Conservation (phyloP, 2,797 vertebrate genomes). For the Chiroxiphia lanceolata region DNA sequence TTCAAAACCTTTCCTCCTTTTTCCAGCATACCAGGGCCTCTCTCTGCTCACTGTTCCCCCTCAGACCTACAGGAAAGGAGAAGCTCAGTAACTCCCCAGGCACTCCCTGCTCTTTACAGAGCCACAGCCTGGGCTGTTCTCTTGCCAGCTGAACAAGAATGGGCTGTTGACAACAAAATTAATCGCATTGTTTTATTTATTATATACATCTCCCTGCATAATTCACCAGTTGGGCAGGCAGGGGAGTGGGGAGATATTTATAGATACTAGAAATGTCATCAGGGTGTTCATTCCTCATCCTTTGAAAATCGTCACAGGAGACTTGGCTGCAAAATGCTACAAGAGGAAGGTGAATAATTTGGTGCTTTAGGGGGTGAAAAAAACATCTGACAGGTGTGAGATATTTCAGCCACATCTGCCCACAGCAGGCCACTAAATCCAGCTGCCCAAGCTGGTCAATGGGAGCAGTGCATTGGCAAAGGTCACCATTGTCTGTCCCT, state of each 20-base stretch:
- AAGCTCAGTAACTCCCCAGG: background rate
- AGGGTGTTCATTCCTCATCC: slow-evolving; percentile 45
- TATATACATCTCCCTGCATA: slow-evolving; percentile 57
- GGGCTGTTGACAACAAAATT: slow-evolving; percentile 26
- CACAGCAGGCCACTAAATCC: background rate
- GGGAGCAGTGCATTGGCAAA: background rate
- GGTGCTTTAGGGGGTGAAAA: background rate
- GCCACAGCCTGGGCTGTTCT: background rate
- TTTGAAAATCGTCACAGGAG: slow-evolving; percentile 43
- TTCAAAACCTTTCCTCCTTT: background rate
- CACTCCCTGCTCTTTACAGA: slow-evolving; percentile 5
- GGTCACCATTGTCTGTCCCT: background rate
- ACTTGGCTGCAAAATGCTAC: slow-evolving; percentile 25
- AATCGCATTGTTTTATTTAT: slow-evolving; percentile 54
- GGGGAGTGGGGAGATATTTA: slow-evolving; percentile 51
- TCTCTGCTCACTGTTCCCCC: background rate
- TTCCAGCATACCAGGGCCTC: background rate
- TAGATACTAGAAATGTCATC: slow-evolving; percentile 59
- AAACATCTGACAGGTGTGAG: background rate
- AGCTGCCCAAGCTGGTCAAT: background rate
- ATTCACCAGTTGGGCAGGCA: slow-evolving; percentile 46
- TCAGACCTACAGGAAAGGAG: background rate
- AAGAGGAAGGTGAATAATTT: slow-evolving; percentile 11
- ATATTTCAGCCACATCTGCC: background rate
- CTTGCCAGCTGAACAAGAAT: slow-evolving; percentile 30